Conservation (phyloP, 1,140 invertebrate genomes). For the Drosophila tsacasi region DNA sequence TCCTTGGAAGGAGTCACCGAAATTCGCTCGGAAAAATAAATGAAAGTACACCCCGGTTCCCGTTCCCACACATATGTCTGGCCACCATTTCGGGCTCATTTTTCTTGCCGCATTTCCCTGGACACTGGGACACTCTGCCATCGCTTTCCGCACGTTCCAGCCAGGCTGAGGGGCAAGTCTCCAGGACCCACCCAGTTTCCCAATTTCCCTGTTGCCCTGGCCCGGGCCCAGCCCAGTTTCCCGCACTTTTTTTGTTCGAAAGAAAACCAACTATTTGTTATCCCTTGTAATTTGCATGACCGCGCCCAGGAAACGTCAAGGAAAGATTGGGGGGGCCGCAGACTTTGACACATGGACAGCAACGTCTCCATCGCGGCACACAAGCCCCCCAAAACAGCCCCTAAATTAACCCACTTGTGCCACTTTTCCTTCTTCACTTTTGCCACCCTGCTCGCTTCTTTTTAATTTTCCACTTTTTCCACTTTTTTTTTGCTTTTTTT, state of each 20-base stretch:
- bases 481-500: background rate
- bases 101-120: constrained; percentile 1
- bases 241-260: background rate
- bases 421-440: constrained; percentile 22
- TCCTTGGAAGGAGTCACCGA: background rate
- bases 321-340: no score
- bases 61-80: background rate
- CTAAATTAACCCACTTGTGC: constrained; percentile 39
- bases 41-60: background rate
- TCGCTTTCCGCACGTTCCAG: no score
- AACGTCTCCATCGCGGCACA: constrained; percentile 25
- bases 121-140: background rate
- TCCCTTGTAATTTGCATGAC: constrained; percentile 69
- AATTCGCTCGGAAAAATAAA: background rate
- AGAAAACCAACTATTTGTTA: constrained; percentile 58
- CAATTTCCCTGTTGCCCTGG: background rate
- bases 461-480: background rate
- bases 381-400: constrained; percentile 1
- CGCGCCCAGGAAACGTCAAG: constrained; percentile 51
- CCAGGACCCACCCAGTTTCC: constrained; percentile 5
- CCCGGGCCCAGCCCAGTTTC: constrained; percentile 1
- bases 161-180: background rate
- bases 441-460: background rate
- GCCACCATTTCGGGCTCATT: background rate
- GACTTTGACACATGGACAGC: constrained; percentile 66